Conservation (phyloP, 2,797 vertebrate species). For the Eleutherodactylus coqui region DNA sequence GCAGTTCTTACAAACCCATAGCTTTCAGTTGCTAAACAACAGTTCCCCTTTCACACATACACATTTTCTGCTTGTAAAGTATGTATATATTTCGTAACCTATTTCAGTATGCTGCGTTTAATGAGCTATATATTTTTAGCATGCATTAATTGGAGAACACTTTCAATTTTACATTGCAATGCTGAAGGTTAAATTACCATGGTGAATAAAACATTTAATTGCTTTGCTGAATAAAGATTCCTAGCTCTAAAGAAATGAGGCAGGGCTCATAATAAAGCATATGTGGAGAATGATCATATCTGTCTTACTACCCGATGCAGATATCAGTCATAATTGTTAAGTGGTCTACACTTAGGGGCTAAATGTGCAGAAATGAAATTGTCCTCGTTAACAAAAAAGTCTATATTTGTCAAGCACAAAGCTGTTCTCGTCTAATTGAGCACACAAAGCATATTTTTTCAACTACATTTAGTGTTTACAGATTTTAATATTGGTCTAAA, state of each 20-base stretch:
- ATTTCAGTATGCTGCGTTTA: background rate
- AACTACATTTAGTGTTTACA: constrained; percentile 21
- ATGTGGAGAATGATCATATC: background rate
- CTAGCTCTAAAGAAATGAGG: constrained; percentile 6
- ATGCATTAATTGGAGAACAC: constrained; percentile 17
- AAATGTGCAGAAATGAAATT: constrained; percentile 14
- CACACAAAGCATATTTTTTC: constrained; percentile 29
- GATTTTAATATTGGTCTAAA: constrained; percentile 28
- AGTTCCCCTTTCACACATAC: background rate
- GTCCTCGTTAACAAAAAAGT: constrained; percentile 26
- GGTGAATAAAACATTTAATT: constrained; percentile 33
- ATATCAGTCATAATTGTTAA: constrained; percentile 25
- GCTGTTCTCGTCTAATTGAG: constrained; percentile 18
- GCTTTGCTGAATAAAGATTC: constrained; percentile 19
- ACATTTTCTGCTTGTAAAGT: background rate
- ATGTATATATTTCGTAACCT: constrained; percentile 5
- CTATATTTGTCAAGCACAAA: constrained; percentile 12
- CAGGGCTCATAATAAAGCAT: background rate
- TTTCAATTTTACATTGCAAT: constrained; percentile 8
- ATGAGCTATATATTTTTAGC: constrained; percentile 40
- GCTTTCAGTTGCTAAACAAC: background rate
- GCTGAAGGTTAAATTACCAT: constrained; percentile 25
- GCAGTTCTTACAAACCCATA: background rate
- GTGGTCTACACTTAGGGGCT: constrained; percentile 9
- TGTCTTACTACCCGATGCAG: background rate